Evolutionary conservation across 2,797 vertebrate species (phyloP).

Genomic region (Allobates femoralis): DNA sequence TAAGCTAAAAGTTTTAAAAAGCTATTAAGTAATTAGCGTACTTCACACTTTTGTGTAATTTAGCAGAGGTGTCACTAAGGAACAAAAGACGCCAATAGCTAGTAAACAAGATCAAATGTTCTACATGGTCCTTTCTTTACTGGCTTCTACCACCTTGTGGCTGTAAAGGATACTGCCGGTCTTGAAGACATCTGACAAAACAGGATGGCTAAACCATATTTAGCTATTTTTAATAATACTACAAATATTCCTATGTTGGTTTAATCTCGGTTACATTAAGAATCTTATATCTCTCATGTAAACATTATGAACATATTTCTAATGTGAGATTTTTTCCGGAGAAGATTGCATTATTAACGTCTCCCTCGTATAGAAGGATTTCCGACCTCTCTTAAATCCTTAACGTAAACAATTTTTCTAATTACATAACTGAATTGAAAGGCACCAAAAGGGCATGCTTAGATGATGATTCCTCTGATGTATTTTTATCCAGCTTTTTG

Average conservation of each 20-base stretch:
- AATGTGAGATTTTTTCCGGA: background rate
- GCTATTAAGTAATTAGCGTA: slow-evolving; percentile 19
- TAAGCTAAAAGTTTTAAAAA: background rate
- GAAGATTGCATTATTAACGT: background rate
- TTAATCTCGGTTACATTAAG: background rate
- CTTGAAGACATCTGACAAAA: background rate
- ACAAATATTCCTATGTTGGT: background rate
- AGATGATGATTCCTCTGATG: background rate
- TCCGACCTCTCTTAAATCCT: background rate
- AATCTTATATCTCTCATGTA: background rate
- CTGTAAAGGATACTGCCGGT: background rate
- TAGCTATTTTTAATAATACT: background rate
- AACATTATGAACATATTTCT: background rate
- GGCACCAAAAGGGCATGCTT: slow-evolving; percentile 1
- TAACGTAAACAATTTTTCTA: slow-evolving; percentile 43
- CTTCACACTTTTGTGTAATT: slow-evolving; percentile 18
- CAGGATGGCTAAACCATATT: background rate
- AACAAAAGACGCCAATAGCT: background rate
- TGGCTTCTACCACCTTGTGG: slow-evolving; percentile 41
- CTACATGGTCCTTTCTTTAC: slow-evolving; percentile 2
- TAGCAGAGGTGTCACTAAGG: slow-evolving; percentile 42
- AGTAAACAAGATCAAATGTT: slow-evolving; percentile 18
- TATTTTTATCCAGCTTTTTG: background rate
- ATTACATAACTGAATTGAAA: slow-evolving; percentile 8
- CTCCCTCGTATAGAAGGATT: background rate